Percentiles rank a stretch among this genome's conserved stretches.
Evolutionary conservation across 2,888 invertebrate genomes (phyloP).

Genomic region (Synanthedon andrenaeformis): DNA sequence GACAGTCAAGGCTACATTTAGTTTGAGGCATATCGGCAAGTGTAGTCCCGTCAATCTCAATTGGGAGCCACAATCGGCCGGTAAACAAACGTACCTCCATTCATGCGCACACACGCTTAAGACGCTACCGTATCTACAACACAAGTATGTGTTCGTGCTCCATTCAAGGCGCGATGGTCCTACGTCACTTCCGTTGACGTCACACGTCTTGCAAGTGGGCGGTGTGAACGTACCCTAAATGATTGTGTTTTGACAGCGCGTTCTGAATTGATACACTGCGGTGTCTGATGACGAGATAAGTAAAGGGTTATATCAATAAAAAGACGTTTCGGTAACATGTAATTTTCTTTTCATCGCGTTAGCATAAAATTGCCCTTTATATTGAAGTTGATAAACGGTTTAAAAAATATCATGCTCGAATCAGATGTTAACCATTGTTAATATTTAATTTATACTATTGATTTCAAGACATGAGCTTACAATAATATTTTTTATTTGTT

Average conservation of each 20-base stretch:
- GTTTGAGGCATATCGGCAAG: constrained; percentile 20
- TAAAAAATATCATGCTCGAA: too few species aligned
- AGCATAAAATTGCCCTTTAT: constrained; percentile 8
- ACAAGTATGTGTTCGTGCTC: constrained; percentile 39
- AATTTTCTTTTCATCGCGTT: constrained; percentile 21
- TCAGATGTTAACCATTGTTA: too few species aligned
- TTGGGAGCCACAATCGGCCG: constrained; percentile 29
- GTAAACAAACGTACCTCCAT: constrained; percentile 49
- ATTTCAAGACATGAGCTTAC: too few species aligned
- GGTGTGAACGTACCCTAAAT: constrained; percentile 46
- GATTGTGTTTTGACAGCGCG: constrained; percentile 47
- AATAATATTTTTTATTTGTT: too few species aligned
- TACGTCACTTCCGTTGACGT: constrained; percentile 60
- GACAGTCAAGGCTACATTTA: too few species aligned
- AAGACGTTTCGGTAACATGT: constrained; percentile 22
- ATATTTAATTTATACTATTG: too few species aligned
- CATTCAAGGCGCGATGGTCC: constrained; percentile 57
- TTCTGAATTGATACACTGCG: constrained; percentile 15
- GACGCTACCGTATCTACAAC: constrained; percentile 10
- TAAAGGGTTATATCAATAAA: constrained; percentile 33
- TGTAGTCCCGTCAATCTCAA: constrained; percentile 51
- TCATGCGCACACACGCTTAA: constrained; percentile 32
- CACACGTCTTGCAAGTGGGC: constrained; percentile 58
- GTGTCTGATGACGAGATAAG: constrained; percentile 30
- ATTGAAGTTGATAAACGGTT: too few species aligned